These are phyloP conservation scores for Mythimna albipuncta DNA, from an alignment of 2,888 invertebrate genomes.

Conservation along the genomic window DNA sequence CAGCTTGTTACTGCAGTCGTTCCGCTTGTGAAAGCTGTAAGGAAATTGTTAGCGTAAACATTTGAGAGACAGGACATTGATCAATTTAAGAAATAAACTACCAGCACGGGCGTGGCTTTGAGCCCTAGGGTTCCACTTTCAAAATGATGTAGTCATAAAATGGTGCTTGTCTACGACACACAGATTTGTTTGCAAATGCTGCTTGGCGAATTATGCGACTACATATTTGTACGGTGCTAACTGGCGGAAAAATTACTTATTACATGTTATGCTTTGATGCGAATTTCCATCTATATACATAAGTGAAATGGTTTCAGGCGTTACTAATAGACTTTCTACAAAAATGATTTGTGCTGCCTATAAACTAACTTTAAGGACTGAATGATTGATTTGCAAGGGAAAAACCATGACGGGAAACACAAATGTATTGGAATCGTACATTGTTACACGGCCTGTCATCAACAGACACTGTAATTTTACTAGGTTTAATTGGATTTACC, in stretches of 20 bases:
- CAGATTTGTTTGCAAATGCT: constrained; percentile 5
- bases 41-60: constrained; percentile 12
- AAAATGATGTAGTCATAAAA: background rate
- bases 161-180: background rate
- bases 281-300: constrained; percentile 35
- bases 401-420: background rate
- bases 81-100: background rate
- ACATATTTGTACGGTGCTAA: background rate
- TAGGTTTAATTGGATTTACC: constrained; percentile 1
- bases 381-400: constrained; percentile 8
- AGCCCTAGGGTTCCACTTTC: background rate
- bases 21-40: constrained; percentile 14
- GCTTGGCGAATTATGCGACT: constrained; percentile 16
- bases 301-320: constrained; percentile 32
- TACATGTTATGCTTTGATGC: constrained; percentile 33
- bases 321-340: constrained; percentile 31
- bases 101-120: background rate
- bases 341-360: constrained; percentile 9
- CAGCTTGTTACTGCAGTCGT: constrained; percentile 18
- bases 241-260: constrained; percentile 14
- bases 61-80: background rate
- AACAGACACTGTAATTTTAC: background rate
- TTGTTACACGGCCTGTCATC: constrained; percentile 2
- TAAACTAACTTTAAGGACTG: constrained; percentile 3
- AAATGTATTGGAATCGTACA: background rate